Evolutionary conservation across 2,797 vertebrate species (phyloP).

Genomic region (Leuciscus waleckii): DNA sequence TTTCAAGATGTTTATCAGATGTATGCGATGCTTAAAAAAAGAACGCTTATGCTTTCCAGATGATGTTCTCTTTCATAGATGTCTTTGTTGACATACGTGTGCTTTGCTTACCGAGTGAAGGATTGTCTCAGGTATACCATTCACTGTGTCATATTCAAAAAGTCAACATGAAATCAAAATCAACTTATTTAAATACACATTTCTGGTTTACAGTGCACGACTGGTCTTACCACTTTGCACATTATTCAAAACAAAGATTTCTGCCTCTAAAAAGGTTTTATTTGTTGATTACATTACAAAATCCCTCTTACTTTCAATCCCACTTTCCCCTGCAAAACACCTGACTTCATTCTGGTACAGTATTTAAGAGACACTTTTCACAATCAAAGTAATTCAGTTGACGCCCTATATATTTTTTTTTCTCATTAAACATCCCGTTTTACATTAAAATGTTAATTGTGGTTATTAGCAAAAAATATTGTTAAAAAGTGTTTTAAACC

Average conservation of each 20-base stretch:
- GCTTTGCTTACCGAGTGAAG: constrained; percentile 12
- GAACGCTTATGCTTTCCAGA: neutral
- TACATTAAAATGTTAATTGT: neutral
- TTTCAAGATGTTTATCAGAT: neutral
- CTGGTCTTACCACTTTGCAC: neutral
- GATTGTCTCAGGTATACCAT: constrained; percentile 63
- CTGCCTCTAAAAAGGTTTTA: neutral
- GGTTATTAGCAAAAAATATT: neutral
- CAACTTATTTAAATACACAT: neutral
- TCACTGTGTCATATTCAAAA: constrained; percentile 38
- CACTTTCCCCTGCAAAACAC: neutral
- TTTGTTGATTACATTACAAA: neutral
- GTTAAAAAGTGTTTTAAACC: neutral
- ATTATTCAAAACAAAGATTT: neutral
- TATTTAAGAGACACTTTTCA: neutral
- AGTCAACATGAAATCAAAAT: constrained; percentile 3
- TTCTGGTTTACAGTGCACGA: neutral
- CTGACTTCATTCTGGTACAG: neutral
- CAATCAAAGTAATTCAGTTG: neutral
- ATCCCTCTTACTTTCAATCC: neutral
- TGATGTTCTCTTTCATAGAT: neutral
- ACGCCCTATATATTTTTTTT: neutral
- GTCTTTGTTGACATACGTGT: constrained; percentile 2
- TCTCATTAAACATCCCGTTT: neutral
- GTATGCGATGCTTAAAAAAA: neutral